Conservation (phyloP, 2,113 vertebrate genomes). For the Nothoprocta pentlandii region DNA sequence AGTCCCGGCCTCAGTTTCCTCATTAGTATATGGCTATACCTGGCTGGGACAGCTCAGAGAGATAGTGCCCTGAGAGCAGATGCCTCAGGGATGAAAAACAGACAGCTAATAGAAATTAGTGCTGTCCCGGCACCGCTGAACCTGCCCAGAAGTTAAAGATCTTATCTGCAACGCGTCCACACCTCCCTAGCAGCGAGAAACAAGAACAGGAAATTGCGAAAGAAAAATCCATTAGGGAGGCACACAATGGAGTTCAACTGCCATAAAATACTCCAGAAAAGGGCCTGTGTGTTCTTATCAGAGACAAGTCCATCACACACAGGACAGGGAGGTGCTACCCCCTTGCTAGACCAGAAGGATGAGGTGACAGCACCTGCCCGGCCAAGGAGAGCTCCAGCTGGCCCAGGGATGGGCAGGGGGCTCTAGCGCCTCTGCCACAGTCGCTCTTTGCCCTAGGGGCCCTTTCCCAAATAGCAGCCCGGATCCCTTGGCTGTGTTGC, state of each 20-base stretch:
- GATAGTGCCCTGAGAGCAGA: neutral
- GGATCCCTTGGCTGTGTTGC: fast-evolving
- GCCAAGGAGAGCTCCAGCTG: fast-evolving
- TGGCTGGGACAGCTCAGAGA: neutral
- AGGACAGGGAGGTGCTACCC: neutral
- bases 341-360: neutral
- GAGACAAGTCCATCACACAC: fast-evolving
- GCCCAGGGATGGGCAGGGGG: neutral
- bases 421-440: neutral
- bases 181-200: neutral
- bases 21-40: neutral
- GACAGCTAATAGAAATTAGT: neutral
- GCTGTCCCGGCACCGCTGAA: neutral
- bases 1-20: neutral
- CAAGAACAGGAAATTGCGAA: neutral
- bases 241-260: neutral
- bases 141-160: neutral
- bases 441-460: fast-evolving
- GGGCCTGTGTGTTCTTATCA: fast-evolving
- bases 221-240: neutral
- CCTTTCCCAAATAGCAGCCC: neutral
- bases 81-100: neutral
- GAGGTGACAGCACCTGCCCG: fast-evolving
- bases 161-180: neutral
- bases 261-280: neutral